Evolutionary conservation across 2,888 invertebrate genomes (phyloP).

Genomic region (Ceriagrion tenellum): DNA sequence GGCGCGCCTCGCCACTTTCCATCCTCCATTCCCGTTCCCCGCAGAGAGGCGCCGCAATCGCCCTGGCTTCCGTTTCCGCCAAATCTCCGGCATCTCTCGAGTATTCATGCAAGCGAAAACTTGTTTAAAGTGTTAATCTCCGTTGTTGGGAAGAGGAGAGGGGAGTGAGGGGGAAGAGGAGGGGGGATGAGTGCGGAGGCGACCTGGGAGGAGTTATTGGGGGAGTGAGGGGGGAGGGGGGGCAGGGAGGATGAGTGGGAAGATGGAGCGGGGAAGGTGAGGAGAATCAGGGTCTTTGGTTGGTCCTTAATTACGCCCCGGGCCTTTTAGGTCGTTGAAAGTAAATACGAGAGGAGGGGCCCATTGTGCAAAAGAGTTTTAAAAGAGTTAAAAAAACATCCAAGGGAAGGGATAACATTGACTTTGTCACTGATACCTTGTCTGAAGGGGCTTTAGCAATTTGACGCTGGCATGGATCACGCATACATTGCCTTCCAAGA

Average conservation of each 20-base stretch:
- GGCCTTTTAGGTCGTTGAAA: not conserved
- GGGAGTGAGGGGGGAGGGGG: too few relatives aligned
- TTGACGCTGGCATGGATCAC: too few relatives aligned
- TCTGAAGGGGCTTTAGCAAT: too few relatives aligned
- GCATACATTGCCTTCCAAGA: too few relatives aligned
- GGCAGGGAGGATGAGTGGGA: too few relatives aligned
- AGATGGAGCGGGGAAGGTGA: too few relatives aligned
- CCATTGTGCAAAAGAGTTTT: too few relatives aligned
- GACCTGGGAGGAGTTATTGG: too few relatives aligned
- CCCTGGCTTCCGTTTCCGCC: not conserved
- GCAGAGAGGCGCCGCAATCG: not conserved
- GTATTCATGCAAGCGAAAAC: slow-evolving; percentile 55
- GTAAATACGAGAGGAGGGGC: too few relatives aligned
- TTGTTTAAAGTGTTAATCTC: slow-evolving; percentile 57
- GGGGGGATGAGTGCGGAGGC: not conserved
- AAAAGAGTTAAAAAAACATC: too few relatives aligned
- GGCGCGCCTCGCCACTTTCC: not conserved
- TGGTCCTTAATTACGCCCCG: not conserved
- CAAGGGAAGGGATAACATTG: too few relatives aligned
- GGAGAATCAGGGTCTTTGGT: not conserved
- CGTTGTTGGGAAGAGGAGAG: not conserved
- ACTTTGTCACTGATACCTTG: too few relatives aligned
- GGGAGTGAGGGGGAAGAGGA: not conserved
- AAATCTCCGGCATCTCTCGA: slow-evolving; percentile 20
- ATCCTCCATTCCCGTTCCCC: not conserved